phyloP scores from a whole-genome alignment of 2,888 invertebrate genomes.

The Spilosoma lubricipeda region DNA sequence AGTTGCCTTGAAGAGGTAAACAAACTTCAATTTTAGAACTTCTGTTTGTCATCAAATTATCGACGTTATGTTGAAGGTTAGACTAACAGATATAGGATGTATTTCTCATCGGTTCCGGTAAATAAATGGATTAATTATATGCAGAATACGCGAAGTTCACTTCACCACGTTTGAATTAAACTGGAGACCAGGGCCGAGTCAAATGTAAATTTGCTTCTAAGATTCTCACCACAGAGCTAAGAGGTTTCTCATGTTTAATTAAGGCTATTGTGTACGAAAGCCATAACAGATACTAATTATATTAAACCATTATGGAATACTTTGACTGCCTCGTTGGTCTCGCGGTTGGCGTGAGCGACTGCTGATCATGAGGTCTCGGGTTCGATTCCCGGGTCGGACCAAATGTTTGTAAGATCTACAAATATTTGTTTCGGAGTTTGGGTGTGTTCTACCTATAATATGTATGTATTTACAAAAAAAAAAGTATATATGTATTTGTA shows the following conservation, averaged over 20 bases:
- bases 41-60: constrained; percentile 3
- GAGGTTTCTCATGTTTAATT: background rate
- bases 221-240: constrained; percentile 1
- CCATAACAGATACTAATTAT: background rate
- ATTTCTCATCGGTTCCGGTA: constrained; percentile 9
- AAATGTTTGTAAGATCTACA: too few relatives aligned
- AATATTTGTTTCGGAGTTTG: too few relatives aligned
- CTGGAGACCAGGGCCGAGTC: background rate
- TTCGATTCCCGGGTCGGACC: too few relatives aligned
- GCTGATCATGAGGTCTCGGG: too few relatives aligned
- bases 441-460: too few relatives aligned
- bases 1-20: constrained; percentile 10
- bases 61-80: constrained; percentile 12
- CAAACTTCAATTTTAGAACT: constrained; percentile 7
- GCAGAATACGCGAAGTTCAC: background rate
- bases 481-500: too few relatives aligned
- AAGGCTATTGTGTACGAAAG: background rate
- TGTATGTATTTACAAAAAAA: too few relatives aligned
- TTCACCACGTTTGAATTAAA: background rate
- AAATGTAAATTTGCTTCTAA: background rate
- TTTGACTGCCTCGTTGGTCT: too few relatives aligned
- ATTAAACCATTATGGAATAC: background rate
- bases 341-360: too few relatives aligned
- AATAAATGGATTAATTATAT: constrained; percentile 7
- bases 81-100: constrained; percentile 1